Conservation (phyloP, 2,797 vertebrate species). For the Lutjanus campechanus region DNA sequence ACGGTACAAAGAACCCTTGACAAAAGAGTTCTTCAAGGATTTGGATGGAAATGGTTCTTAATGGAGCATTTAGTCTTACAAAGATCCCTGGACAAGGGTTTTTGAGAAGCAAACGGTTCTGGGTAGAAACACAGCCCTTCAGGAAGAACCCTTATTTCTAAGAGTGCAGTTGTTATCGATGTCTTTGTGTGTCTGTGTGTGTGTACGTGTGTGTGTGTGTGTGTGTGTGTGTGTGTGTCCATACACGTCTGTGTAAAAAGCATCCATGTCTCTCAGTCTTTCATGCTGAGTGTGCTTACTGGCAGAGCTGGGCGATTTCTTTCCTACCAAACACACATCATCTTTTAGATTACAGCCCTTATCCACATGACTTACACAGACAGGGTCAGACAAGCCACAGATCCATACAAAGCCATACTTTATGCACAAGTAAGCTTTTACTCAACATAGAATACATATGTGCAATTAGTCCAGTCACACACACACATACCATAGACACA, state of each 20-base stretch:
- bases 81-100: no score
- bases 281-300: conserved; percentile 56
- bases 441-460: conserved; percentile 7
- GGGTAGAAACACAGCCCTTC: no score
- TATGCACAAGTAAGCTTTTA: conserved; percentile 13
- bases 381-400: background rate
- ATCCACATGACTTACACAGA: conserved; percentile 15
- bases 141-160: no score
- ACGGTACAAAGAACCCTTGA: no score
- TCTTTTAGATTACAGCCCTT: conserved; percentile 32
- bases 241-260: conserved; percentile 32
- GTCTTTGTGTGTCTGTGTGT: conserved; percentile 27
- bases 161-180: conserved; percentile 41
- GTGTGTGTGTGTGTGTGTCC: conserved; percentile 24
- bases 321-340: conserved; percentile 33
- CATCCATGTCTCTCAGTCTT: conserved; percentile 18
- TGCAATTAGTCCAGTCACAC: conserved; percentile 26
- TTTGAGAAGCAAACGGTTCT: no score
- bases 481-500: background rate
- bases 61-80: no score
- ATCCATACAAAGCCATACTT: background rate
- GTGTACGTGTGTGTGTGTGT: conserved; percentile 29
- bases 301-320: conserved; percentile 38
- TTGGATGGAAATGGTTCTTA: no score
- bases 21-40: no score